Conservation (phyloP, 1,140 invertebrate species). For the Antheraea mylitta region DNA sequence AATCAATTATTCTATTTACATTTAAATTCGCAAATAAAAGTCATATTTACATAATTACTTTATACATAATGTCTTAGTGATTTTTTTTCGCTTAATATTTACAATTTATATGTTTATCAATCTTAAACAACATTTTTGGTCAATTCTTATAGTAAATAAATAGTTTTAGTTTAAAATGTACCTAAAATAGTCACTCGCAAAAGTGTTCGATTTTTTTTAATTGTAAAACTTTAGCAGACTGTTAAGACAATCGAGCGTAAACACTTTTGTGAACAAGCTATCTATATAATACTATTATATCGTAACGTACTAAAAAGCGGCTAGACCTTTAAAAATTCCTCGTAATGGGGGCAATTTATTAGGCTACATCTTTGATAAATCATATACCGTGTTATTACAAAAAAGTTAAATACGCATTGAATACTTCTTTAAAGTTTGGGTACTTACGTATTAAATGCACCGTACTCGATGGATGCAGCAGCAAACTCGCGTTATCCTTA, state of each 20-base stretch:
- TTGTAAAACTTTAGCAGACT: background rate
- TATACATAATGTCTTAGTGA: constrained; percentile 60
- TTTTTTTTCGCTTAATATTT: constrained; percentile 44
- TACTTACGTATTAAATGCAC: no score
- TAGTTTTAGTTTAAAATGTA: constrained; percentile 31
- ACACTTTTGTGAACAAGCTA: constrained; percentile 31
- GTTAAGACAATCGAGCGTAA: background rate
- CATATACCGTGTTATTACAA: no score
- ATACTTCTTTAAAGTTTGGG: no score
- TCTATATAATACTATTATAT: background rate
- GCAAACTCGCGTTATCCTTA: no score
- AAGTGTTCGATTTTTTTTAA: background rate
- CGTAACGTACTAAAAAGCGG: constrained; percentile 38
- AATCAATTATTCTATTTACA: constrained; percentile 60
- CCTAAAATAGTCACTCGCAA: constrained; percentile 22
- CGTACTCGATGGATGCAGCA: no score
- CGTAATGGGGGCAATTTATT: constrained; percentile 33
- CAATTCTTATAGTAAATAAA: constrained; percentile 72
- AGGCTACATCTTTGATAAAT: constrained; percentile 25
- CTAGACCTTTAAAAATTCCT: constrained; percentile 33
- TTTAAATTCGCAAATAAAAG: constrained; percentile 73
- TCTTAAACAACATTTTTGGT: constrained; percentile 73
- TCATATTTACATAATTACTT: constrained; percentile 52
- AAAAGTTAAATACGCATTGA: no score
- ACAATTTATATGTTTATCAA: constrained; percentile 47